These are phyloP conservation scores for Drosophila sucinea DNA, from an alignment of 1,140 invertebrate genomes.

Conservation along the genomic window DNA sequence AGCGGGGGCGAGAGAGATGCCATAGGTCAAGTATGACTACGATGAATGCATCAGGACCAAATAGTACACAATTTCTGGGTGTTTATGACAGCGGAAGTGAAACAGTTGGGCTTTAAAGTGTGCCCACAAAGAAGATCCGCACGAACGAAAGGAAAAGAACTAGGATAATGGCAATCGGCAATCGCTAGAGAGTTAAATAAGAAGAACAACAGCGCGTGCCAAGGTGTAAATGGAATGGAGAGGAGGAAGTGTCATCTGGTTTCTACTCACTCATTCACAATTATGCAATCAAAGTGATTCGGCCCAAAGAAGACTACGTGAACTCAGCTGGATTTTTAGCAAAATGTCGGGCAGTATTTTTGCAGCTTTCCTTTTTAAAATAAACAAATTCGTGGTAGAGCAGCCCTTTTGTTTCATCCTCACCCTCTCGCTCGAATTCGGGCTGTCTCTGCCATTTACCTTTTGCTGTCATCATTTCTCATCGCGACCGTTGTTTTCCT, in stretches of 20 bases:
- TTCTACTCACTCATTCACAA: constrained; percentile 31
- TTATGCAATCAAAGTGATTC: constrained; percentile 63
- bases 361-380: constrained; percentile 25
- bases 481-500: constrained; percentile 59
- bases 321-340: constrained; percentile 28
- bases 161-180: background rate
- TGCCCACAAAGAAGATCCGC: constrained; percentile 2
- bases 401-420: constrained; percentile 23
- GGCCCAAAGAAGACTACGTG: constrained; percentile 14
- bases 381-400: background rate
- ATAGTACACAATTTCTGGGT: constrained; percentile 13
- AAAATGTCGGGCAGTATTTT: constrained; percentile 12
- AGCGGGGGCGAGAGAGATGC: constrained; percentile 54
- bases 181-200: too few relatives aligned
- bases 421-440: constrained; percentile 25
- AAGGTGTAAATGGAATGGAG: constrained; percentile 54
- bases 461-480: constrained; percentile 74
- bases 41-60: constrained; percentile 44
- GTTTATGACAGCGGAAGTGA: constrained; percentile 47
- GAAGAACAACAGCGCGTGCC: constrained; percentile 59
- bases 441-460: constrained; percentile 47
- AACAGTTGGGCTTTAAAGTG: constrained; percentile 52
- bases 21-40: constrained; percentile 60
- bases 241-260: constrained; percentile 63
- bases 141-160: background rate